Conservation (phyloP, 2,113 vertebrate genomes). For the Passer montanus region DNA sequence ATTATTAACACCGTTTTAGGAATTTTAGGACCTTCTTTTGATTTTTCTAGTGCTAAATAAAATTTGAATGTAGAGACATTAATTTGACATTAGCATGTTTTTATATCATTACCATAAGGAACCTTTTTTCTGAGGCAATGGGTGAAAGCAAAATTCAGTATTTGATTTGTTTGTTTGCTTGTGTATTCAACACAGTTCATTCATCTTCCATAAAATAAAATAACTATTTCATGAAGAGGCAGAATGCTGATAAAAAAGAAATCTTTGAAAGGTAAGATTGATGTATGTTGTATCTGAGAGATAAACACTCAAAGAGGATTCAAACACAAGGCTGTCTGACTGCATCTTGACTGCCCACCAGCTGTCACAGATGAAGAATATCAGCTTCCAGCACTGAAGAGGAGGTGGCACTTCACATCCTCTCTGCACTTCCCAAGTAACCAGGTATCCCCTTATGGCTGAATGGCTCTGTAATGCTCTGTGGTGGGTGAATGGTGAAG, state of each 20-base stretch:
- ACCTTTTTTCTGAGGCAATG: not conserved
- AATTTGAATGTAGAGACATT: slow-evolving; percentile 20
- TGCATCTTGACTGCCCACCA: not conserved
- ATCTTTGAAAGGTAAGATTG: not conserved
- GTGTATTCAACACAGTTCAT: not conserved
- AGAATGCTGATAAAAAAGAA: not conserved
- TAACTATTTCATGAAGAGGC: not conserved
- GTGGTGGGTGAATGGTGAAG: not conserved
- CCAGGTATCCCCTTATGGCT: not conserved
- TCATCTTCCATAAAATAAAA: not conserved
- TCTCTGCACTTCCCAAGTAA: not conserved
- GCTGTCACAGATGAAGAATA: not conserved
- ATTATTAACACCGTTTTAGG: not conserved
- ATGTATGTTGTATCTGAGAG: not conserved
- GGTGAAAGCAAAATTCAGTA: not conserved
- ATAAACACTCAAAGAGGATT: not conserved
- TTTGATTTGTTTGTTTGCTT: not conserved
- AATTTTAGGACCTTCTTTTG: slow-evolving; percentile 24
- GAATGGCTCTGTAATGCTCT: accelerated
- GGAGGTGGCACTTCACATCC: not conserved
- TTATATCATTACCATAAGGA: not conserved
- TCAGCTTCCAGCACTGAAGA: not conserved
- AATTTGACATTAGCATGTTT: not conserved
- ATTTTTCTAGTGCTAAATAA: slow-evolving; percentile 59
- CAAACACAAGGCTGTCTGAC: not conserved